Conservation (phyloP, 2,797 vertebrate genomes). For the Loris lydekkerianus region DNA sequence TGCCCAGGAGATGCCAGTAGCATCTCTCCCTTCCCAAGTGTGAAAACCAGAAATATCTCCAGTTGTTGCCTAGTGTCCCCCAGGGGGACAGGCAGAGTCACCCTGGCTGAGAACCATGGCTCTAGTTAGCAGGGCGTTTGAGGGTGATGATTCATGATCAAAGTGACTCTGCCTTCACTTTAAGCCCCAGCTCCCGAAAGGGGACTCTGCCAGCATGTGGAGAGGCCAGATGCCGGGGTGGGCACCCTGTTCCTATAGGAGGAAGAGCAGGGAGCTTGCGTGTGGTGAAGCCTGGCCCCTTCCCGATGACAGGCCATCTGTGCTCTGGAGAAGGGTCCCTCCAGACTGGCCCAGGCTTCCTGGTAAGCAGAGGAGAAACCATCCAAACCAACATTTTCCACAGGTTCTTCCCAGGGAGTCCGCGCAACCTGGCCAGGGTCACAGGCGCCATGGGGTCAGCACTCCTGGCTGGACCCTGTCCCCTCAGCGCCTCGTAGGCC, state of each 20-base stretch:
- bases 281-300: fast-evolving
- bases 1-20: not conserved
- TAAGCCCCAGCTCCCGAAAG: not conserved
- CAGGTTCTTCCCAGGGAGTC: not conserved
- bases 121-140: not conserved
- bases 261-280: not conserved
- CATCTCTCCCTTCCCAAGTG: not conserved
- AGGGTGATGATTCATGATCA: not conserved
- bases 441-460: not conserved
- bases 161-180: not conserved
- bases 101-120: not conserved
- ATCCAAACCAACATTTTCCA: not conserved
- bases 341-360: not conserved
- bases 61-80: not conserved
- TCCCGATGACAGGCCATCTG: fast-evolving
- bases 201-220: fast-evolving
- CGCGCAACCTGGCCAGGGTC: not conserved
- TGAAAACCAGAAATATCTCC: not conserved
- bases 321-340: not conserved
- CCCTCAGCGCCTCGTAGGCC: not conserved
- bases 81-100: fast-evolving
- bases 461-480: not conserved
- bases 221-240: fast-evolving
- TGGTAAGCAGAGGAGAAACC: not conserved
- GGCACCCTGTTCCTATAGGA: fast-evolving